Percentiles rank a stretch among this genome's conserved stretches.
phyloP scores from a whole-genome alignment of 2,888 invertebrate species.

The Brenthis ino region DNA sequence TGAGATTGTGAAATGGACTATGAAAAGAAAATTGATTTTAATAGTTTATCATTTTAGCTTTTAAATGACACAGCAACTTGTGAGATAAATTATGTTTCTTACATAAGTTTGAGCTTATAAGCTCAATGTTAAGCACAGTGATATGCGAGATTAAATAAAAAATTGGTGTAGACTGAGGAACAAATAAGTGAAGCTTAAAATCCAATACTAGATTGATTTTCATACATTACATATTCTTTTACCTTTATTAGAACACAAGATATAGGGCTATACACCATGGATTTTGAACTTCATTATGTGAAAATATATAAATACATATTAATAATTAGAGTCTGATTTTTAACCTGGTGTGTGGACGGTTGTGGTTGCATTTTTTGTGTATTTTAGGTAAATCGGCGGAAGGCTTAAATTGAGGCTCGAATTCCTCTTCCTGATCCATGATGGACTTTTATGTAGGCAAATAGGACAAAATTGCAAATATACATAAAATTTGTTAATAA shows the following conservation, averaged over 20 bases:
- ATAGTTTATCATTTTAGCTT: not conserved
- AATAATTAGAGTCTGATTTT: constrained; percentile 40
- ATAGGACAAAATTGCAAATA: constrained; percentile 42
- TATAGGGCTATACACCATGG: not conserved
- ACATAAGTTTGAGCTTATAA: constrained; percentile 3
- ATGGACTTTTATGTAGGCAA: constrained; percentile 51
- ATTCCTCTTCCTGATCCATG: constrained; percentile 67
- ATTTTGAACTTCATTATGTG: constrained; percentile 12
- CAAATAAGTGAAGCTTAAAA: constrained; percentile 16
- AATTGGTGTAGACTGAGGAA: not conserved
- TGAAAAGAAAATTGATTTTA: no score
- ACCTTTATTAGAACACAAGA: no score
- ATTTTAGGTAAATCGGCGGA: constrained; percentile 70
- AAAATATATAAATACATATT: constrained; percentile 25
- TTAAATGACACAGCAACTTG: not conserved
- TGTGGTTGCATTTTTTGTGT: constrained; percentile 72
- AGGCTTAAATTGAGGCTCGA: constrained; percentile 55
- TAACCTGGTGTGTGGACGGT: constrained; percentile 78
- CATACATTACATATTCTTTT: no score
- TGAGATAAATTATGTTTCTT: not conserved
- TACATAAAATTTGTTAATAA: constrained; percentile 8
- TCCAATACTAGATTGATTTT: constrained; percentile 6
- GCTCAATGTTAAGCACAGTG: constrained; percentile 15
- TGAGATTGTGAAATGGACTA: no score
- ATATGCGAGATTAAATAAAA: not conserved